phyloP scores from a whole-genome alignment of 2,888 invertebrate species.

The Acleris cristana region DNA sequence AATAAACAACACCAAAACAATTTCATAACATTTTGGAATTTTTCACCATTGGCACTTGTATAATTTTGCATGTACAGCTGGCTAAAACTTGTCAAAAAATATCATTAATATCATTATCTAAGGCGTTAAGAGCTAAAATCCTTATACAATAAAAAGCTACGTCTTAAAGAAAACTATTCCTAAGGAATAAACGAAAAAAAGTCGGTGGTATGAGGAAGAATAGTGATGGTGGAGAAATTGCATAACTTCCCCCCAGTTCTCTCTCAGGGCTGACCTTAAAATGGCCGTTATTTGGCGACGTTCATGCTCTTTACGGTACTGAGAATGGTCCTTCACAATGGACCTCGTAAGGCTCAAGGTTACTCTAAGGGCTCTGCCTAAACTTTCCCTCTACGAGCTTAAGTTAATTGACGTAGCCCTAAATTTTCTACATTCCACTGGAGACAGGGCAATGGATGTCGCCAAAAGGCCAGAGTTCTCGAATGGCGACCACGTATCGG shows the following conservation, averaged over 20 bases:
- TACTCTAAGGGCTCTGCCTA: too few species aligned
- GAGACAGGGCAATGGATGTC: too few species aligned
- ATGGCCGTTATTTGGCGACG: too few species aligned
- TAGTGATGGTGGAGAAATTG: conserved; percentile 1
- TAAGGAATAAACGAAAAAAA: conserved; percentile 34
- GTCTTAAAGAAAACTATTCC: conserved; percentile 32
- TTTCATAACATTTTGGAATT: conserved; percentile 3
- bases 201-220: conserved; percentile 40
- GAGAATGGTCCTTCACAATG: too few species aligned
- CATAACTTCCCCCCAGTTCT: too few species aligned
- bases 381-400: too few species aligned
- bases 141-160: conserved; percentile 22
- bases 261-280: too few species aligned
- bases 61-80: conserved; percentile 4
- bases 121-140: conserved; percentile 4
- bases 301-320: too few species aligned
- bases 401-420: too few species aligned
- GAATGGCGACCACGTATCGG: background rate
- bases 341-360: too few species aligned
- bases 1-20: background rate
- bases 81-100: conserved; percentile 18
- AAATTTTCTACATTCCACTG: too few species aligned
- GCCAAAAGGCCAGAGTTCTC: background rate
- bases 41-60: conserved; percentile 8
- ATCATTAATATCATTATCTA: background rate